Evolutionary conservation across 2,888 invertebrate genomes (phyloP), one percentile per base, ranked within the genome.

Genomic region (Watsonalla cultraria): DNA sequence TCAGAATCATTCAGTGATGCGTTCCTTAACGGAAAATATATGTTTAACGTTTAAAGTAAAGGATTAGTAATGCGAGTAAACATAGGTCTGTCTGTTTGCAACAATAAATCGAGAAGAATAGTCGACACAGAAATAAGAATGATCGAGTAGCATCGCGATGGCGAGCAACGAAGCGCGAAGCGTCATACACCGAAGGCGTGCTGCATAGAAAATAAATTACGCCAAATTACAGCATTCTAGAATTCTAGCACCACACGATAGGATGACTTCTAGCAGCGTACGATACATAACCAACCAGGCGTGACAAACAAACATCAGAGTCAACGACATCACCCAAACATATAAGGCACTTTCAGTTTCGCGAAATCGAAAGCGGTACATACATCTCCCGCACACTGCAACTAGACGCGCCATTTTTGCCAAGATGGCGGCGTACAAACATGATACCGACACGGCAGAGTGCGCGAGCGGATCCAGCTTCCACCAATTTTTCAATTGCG

Each of bases 251-350:
- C 58, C 75, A 74, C 85, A 86, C 84, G 84, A 85, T 78, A 84
- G 78, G 78, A 82, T 81, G 68, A 72, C 69, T 72, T 68, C 70
- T 65, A 66, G 73, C 71, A 70, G 72, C 70, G 72, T 72, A 72
- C 66, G 70, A 76, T 76, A 74, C 65, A 68, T 63, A 67, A 67
- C 74, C 87, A 83, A 78, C 88, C 82, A 83, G 78, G 74, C 88
- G 80, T 86, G 81, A 80, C 88, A 89, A 90, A 89, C 86, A 90
- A 89, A 88, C 89, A 87, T 74, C 65, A 72, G 80, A 88, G 89
- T 88, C 88, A 89, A 86, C 84, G 87, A 88, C 89, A 88, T 76
- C 76, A 78, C 80, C 89, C 87, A 84, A 89, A 90, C 90, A 86
- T 86, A 84, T 74, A 76, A 74, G 73, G 67, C 80, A 86, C 90